Evolutionary conservation across 2,113 vertebrate species (phyloP), one percentile per base, ranked within the genome.

Genomic region (Miniopterus natalensis): DNA sequence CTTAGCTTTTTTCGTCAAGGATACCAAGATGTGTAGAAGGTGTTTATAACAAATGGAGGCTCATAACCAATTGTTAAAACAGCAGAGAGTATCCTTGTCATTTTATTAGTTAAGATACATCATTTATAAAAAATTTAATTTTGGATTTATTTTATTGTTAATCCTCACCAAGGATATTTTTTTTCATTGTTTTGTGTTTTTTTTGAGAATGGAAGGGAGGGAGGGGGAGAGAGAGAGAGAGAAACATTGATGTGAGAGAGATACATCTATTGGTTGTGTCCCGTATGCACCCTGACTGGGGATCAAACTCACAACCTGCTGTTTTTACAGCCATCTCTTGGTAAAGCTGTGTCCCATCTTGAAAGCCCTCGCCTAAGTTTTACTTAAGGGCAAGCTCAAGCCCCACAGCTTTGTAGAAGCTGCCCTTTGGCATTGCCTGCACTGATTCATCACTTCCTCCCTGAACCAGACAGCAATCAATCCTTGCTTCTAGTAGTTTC

Each of bases 101-200:
- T 55, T 70, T 89, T 75, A 53, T 61, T 11, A 55, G 47, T 70
- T 55, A 83, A 84, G 84, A 84, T 5, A 21, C 40, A 51, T 49
- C 57, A 83, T 47, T 92, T n/a, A 57, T 25, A 78, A 81, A 65
- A 55, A 42, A 92, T 13, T 84, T 93, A 90, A 75, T 70, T 78
- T 89, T 65, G 11, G 18, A 53, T 36, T 36, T 36, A 36, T 36
- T 36, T 36, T 36, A 36, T 36, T 36, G 36, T 36, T 36, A 36
- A 36, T 36, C 36, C 36, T 36, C 36, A 36, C 36, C 36, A 36
- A 36, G 36, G 36, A 36, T 36, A 2, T 36, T 36, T 36, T 36
- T 36, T 36, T 36, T 36, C 36, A 36, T 36, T 36, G 36, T 36
- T 36, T 36, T 36, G 36, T 36, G 36, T 36, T 36, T 36, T 36